Percentiles rank a stretch among this genome's conserved stretches.
Evolutionary conservation across 2,888 invertebrate genomes (phyloP).

Genomic region (Schrankia costaestrigalis): DNA sequence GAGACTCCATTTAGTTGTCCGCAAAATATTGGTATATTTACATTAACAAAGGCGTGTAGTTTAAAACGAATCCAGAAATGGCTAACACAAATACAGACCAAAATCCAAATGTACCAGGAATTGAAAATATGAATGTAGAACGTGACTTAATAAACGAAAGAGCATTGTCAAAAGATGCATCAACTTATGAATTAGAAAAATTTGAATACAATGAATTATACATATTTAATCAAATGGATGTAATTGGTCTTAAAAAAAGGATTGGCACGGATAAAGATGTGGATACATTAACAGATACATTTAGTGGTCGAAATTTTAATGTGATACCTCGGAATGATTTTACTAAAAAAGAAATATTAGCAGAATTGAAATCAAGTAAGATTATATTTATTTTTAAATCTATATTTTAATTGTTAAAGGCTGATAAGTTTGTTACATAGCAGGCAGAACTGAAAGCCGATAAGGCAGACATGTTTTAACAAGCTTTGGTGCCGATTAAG

Average conservation of each 20-base stretch:
- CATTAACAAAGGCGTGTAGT: too few relatives aligned
- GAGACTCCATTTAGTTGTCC: too few relatives aligned
- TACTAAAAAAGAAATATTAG: slow-evolving; percentile 46
- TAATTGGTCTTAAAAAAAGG: slow-evolving; percentile 46
- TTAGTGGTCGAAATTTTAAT: slow-evolving; percentile 52
- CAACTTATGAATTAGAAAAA: slow-evolving; percentile 56
- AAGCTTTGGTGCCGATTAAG: neutral
- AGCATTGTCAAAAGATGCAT: slow-evolving; percentile 44
- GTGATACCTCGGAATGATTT: slow-evolving; percentile 43
- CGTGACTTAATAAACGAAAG: too few relatives aligned
- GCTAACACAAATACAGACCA: too few relatives aligned
- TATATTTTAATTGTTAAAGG: too few relatives aligned
- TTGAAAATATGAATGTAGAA: too few relatives aligned
- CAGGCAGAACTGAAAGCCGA: neutral
- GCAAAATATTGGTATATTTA: too few relatives aligned
- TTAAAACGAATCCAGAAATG: too few relatives aligned
- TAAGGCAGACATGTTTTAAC: neutral
- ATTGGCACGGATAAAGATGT: slow-evolving; percentile 56
- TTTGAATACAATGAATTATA: slow-evolving; percentile 58
- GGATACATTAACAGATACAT: slow-evolving; percentile 44
- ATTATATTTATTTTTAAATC: slow-evolving; percentile 2
- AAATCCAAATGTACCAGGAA: too few relatives aligned
- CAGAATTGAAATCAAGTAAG: slow-evolving; percentile 47
- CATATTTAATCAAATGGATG: slow-evolving; percentile 57
- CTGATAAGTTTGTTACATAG: too few relatives aligned